Evolutionary conservation across 2,888 invertebrate species (phyloP).

Genomic region (Sipha maydis): DNA sequence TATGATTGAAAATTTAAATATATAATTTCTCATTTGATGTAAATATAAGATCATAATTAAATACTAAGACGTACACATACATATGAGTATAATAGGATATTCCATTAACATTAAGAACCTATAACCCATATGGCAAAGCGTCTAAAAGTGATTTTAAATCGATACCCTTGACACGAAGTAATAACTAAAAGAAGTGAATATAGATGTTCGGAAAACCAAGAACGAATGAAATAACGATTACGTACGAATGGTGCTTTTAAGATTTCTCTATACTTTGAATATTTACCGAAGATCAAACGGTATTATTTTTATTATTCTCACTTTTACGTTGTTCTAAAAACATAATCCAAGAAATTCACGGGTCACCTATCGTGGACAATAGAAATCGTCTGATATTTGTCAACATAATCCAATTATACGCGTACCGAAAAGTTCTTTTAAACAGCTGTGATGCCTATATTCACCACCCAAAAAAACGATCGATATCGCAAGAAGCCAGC

Average conservation of each 20-base stretch:
- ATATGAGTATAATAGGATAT: neutral
- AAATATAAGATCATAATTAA: neutral
- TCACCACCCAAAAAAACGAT: neutral
- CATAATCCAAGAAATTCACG: slow-evolving; percentile 33
- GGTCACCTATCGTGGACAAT: neutral
- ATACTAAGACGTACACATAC: neutral
- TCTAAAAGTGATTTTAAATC: neutral
- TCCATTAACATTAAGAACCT: neutral
- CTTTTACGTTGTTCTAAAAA: slow-evolving; percentile 6
- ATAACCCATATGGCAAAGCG: neutral
- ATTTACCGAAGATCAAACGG: neutral
- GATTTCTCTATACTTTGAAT: neutral
- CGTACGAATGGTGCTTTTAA: neutral
- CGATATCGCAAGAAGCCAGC: neutral
- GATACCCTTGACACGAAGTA: neutral
- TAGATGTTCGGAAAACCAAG: neutral
- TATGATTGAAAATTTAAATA: neutral
- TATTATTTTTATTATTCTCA: slow-evolving; percentile 22
- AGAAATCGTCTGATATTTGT: slow-evolving; percentile 40
- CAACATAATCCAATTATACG: slow-evolving; percentile 46
- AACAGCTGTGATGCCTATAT: neutral
- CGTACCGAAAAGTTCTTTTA: neutral
- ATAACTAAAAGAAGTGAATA: neutral
- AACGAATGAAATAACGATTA: neutral
- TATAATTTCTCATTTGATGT: neutral